A percentile compares a stretch with the other conserved stretches of the same genome.
Evolutionary conservation across 2,888 invertebrate genomes (phyloP).

Genomic region (Pheosia tremula): DNA sequence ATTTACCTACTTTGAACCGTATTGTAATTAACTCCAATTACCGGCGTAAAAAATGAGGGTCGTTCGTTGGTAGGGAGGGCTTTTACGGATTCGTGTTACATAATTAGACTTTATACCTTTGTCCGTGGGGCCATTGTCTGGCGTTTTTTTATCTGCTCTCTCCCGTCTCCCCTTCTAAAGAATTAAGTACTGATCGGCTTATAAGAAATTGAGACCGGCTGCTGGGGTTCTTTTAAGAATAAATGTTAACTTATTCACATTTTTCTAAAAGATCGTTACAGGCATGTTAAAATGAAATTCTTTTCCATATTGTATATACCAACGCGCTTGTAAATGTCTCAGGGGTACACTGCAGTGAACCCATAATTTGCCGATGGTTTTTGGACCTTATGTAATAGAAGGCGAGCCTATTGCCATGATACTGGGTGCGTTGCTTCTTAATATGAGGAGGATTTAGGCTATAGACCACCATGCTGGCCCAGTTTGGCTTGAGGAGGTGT

Average conservation of each 20-base stretch:
- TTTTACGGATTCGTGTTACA: constrained; percentile 23
- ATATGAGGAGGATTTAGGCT: too few relatives aligned
- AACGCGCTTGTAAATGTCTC: too few relatives aligned
- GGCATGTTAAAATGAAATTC: neutral
- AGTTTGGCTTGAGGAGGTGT: too few relatives aligned
- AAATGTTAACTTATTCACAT: neutral
- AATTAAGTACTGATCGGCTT: constrained; percentile 15
- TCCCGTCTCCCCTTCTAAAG: constrained; percentile 11
- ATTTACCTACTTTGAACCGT: constrained; percentile 14
- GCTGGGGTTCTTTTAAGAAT: neutral
- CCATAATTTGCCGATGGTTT: too few relatives aligned
- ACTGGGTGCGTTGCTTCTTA: too few relatives aligned
- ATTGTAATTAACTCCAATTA: constrained; percentile 22
- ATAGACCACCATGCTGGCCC: too few relatives aligned
- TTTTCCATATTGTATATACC: neutral
- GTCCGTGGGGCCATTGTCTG: constrained; percentile 7
- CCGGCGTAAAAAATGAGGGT: constrained; percentile 16
- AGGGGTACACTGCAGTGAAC: too few relatives aligned
- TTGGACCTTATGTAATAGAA: too few relatives aligned
- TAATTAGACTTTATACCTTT: constrained; percentile 21
- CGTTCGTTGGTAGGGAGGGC: constrained; percentile 6
- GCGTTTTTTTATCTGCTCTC: constrained; percentile 10
- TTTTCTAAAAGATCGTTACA: neutral
- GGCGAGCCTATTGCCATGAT: too few relatives aligned
- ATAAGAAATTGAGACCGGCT: constrained; percentile 12